Conservation (phyloP, 1,140 invertebrate genomes). For the Diabrotica virgifera region DNA sequence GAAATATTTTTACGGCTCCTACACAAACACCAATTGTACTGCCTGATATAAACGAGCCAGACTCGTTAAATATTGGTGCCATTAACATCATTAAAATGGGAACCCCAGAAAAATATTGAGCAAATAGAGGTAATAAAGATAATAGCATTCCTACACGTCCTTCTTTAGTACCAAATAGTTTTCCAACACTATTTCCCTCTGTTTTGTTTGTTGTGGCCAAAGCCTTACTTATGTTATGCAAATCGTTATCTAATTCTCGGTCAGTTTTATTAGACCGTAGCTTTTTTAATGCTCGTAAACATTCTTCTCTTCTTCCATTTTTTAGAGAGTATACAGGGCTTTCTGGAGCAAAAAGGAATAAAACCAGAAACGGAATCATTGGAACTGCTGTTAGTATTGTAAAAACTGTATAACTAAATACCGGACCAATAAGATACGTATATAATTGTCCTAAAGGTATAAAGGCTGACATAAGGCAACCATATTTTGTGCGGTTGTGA, state of each 20-base stretch:
- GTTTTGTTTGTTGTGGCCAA: conserved; percentile 54
- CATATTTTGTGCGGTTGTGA: conserved; percentile 25
- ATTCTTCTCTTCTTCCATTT: conserved; percentile 58
- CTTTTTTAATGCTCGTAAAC: conserved; percentile 60
- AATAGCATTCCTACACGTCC: conserved; percentile 66
- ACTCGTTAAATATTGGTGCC: background rate
- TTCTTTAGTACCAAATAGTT: conserved; percentile 56
- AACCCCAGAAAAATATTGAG: conserved; percentile 77
- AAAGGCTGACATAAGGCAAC: conserved; percentile 64
- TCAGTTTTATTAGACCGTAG: conserved; percentile 58
- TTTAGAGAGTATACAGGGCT: conserved; percentile 70
- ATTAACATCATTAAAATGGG: conserved; percentile 1
- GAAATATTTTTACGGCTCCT: conserved; percentile 71
- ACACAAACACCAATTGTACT: conserved; percentile 83
- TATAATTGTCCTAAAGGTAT: conserved; percentile 26
- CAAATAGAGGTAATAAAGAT: conserved; percentile 65
- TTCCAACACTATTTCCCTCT: conserved; percentile 53
- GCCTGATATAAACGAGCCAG: background rate
- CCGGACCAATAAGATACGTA: conserved; percentile 59
- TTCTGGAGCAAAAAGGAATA: conserved; percentile 77
- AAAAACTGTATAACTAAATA: conserved; percentile 58
- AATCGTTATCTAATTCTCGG: conserved; percentile 60
- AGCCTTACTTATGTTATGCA: conserved; percentile 50
- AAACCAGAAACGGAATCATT: conserved; percentile 61
- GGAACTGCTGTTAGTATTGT: conserved; percentile 62